phyloP scores from a whole-genome alignment of 2,797 vertebrate species.

The Streptopelia turtur region DNA sequence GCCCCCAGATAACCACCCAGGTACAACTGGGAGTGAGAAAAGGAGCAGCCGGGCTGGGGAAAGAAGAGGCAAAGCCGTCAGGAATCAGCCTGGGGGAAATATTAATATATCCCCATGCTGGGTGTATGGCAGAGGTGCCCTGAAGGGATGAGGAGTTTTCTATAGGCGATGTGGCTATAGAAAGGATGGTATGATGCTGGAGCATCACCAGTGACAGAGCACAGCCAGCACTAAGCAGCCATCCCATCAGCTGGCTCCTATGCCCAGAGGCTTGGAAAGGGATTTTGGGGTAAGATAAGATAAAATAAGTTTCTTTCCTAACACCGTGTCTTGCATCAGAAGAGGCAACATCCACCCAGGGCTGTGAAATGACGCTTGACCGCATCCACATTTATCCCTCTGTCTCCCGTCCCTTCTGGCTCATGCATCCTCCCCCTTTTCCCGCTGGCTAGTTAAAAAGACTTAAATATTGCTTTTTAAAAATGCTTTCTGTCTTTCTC shows the following conservation, averaged over 20 bases:
- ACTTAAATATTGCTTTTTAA: fast-evolving
- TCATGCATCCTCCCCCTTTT: background rate
- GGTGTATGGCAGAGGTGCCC: fast-evolving
- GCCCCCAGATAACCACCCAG: fast-evolving
- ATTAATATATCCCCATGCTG: fast-evolving
- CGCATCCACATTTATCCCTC: fast-evolving
- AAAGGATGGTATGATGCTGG: fast-evolving
- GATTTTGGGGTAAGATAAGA: background rate
- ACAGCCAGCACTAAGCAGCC: fast-evolving
- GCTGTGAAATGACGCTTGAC: background rate
- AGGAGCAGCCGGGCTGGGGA: background rate
- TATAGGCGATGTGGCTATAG: fast-evolving
- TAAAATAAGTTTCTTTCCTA: background rate
- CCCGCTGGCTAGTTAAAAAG: background rate
- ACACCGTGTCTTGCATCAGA: background rate
- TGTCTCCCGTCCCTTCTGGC: fast-evolving
- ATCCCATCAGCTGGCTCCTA: background rate
- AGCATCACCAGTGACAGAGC: background rate
- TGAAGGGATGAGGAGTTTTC: background rate
- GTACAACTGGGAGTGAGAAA: background rate
- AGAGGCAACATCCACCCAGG: fast-evolving
- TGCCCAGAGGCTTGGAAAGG: background rate
- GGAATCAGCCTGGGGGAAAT: background rate
- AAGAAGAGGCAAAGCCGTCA: fast-evolving
- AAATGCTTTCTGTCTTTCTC: background rate